A percentile compares a stretch with the other conserved stretches of the same genome.
phyloP scores from a whole-genome alignment of 2,797 vertebrate species.

The Peromyscus eremicus region DNA sequence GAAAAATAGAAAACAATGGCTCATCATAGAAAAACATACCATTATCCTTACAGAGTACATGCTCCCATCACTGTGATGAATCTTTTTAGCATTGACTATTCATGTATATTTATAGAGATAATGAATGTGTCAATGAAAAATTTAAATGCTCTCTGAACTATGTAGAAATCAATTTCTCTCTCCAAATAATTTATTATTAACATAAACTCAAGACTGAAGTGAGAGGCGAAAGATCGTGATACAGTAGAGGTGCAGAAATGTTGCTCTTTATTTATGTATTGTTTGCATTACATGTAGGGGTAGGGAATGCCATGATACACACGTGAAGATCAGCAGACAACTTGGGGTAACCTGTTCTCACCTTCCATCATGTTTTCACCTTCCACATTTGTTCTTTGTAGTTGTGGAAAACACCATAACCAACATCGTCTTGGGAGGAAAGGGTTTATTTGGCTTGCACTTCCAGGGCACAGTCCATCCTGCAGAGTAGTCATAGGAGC shows the following conservation, averaged over 20 bases:
- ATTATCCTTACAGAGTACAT: neutral
- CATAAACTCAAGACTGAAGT: neutral
- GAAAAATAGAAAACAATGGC: conserved; percentile 26
- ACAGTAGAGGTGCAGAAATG: neutral
- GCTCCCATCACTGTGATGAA: neutral
- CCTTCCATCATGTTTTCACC: too few relatives aligned
- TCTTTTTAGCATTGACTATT: neutral
- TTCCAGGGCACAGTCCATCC: neutral
- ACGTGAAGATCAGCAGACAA: neutral
- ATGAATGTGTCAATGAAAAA: neutral
- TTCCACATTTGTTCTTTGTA: neutral
- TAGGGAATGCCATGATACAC: neutral
- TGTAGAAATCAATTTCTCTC: conserved; percentile 1
- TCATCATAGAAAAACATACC: neutral
- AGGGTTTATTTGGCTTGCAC: too few relatives aligned
- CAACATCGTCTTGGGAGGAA: neutral
- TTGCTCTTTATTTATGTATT: neutral
- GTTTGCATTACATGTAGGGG: neutral
- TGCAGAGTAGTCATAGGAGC: neutral
- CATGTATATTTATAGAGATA: neutral
- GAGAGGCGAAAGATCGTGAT: neutral
- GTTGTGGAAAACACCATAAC: neutral
- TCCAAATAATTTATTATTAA: neutral
- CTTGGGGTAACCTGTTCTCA: neutral
- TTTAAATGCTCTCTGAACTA: neutral